Base-by-base conservation (phyloP, 1,140 invertebrate species). In the Bombus sibiricus region DNA sequence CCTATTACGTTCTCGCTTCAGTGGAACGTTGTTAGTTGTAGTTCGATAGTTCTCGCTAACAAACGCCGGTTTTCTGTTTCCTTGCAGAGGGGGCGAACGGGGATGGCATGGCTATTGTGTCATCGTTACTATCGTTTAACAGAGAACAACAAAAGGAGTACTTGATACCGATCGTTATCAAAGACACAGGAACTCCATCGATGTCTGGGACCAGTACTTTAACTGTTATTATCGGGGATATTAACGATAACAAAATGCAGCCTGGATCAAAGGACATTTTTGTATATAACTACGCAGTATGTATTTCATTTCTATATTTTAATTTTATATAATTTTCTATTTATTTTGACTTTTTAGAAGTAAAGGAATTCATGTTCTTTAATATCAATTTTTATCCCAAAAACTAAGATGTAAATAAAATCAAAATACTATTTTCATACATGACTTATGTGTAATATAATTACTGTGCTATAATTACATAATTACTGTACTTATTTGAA, bases 181-280 rank as follows among this genome's bases (percentile, higher is more conserved):
- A 98, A 95, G 98, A 98, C 95, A 98, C 97, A 88, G 98, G 97
- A 74, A 98, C 97, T 92, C 98, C 97, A 18, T 97, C 97, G 0
- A 98, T 99, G 98, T 98, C 98, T 66, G 99, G 98, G 83, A 99
- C 98, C 4, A 99, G 98, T 89, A 99, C 98, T 0, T 94, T 99
- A 10, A 99, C 98, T 0, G 98, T 99, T 13, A 98, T 99, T 37
- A 99, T 99, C 91, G 98, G 99, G 37, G 98, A 99, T 93, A 97
- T 98, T 3, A 99, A 99, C 93, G 99, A 99, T 92, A 99, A 99
- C 95, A 98, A 98, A 95, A 99, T 99, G 98, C 97, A 98, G 92
- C 98, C 98, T 1, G 99, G 99, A 0, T 97, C 97, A 2, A 99
- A 99, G 95, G 98, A 99, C 85, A 99, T 99, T 88, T 98, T 99